Evolutionary conservation across 2,113 vertebrate genomes (phyloP).

Genomic region (Steatornis caripensis): DNA sequence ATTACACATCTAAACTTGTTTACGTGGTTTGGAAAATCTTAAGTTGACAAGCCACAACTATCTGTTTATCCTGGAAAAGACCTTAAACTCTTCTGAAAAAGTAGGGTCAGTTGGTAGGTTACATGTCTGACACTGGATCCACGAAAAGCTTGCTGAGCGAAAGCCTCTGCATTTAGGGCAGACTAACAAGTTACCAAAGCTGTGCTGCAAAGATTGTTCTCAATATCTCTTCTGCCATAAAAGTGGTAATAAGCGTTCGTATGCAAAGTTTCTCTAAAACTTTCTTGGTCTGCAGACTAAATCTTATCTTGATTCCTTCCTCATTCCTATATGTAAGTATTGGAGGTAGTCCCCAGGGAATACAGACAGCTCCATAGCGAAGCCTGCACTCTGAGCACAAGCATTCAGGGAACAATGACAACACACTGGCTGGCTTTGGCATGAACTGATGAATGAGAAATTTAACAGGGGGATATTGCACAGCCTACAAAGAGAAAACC

Average conservation of each 20-base stretch:
- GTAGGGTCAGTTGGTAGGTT: background rate
- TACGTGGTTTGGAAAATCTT: background rate
- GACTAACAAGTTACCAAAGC: background rate
- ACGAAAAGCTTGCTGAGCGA: background rate
- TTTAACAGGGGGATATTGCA: slow-evolving; percentile 32
- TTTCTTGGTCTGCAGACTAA: background rate
- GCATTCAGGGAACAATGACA: background rate
- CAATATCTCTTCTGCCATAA: background rate
- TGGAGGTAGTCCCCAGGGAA: background rate
- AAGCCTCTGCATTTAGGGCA: background rate
- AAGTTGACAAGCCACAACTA: slow-evolving; percentile 26
- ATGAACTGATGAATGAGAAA: background rate
- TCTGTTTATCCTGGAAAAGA: slow-evolving; percentile 24
- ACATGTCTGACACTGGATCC: background rate
- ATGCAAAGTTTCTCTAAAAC: background rate
- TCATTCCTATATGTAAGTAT: background rate
- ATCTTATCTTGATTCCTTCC: background rate
- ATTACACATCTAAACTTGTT: background rate
- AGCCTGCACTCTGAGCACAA: background rate
- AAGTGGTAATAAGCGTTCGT: background rate
- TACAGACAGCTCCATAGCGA: background rate
- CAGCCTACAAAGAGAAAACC: slow-evolving; percentile 35
- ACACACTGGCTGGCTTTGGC: background rate
- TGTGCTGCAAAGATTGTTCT: background rate
- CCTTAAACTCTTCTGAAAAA: background rate